Evolutionary conservation across 2,113 vertebrate species (phyloP).

Genomic region (Centropus bengalensis): DNA sequence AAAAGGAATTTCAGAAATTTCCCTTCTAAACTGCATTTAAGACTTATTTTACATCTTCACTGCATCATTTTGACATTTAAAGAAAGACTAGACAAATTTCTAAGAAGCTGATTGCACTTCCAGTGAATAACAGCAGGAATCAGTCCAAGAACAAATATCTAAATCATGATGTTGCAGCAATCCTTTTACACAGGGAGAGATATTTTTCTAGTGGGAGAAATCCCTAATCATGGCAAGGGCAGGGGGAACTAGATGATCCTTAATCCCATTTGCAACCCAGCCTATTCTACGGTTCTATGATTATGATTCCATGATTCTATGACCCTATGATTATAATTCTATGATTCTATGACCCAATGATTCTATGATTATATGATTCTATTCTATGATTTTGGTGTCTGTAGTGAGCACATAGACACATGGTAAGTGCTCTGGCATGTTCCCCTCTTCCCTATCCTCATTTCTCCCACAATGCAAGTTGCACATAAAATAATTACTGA

Average conservation of each 20-base stretch:
- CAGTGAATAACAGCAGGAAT: background rate
- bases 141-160: conserved; percentile 24
- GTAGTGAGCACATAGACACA: rapidly evolving
- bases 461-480: background rate
- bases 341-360: too few species aligned
- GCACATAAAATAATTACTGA: background rate
- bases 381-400: background rate
- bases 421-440: background rate
- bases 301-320: too few species aligned
- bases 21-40: background rate
- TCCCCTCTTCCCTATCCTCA: background rate
- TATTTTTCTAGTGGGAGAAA: background rate
- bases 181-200: background rate
- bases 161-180: background rate
- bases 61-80: conserved; percentile 1
- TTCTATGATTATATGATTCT: too few species aligned
- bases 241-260: too few species aligned
- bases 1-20: conserved; percentile 18
- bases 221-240: too few species aligned
- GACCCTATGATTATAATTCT: too few species aligned
- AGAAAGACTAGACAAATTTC: background rate
- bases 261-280: too few species aligned
- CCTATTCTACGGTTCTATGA: too few species aligned
- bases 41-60: conserved; percentile 23
- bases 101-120: background rate